These are phyloP conservation scores for Aviceda subcristata DNA, from an alignment of 2,113 vertebrate species.

Conservation along the genomic window DNA sequence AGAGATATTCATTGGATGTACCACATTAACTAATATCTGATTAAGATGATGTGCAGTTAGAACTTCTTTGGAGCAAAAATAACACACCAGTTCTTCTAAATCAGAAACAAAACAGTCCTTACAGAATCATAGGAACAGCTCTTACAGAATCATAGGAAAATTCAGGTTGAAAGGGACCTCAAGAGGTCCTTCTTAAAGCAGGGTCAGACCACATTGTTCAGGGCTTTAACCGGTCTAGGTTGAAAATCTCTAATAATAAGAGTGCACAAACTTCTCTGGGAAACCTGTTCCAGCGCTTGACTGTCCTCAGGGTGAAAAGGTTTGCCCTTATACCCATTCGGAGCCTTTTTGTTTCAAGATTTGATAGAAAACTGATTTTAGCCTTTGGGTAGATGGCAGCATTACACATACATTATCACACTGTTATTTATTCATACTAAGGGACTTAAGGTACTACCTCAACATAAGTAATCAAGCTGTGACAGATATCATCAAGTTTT, in stretches of 20 bases:
- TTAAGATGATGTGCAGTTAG: background rate
- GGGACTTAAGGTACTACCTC: background rate
- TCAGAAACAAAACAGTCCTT: background rate
- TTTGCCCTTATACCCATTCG: background rate
- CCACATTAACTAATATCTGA: background rate
- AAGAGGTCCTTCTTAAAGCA: background rate
- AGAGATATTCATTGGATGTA: background rate
- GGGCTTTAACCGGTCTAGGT: background rate
- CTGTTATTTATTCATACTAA: background rate
- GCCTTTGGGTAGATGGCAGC: background rate
- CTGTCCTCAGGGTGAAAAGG: background rate
- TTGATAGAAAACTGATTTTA: background rate
- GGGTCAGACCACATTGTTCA: background rate
- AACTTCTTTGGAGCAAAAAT: background rate
- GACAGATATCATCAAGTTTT: conserved; percentile 54
- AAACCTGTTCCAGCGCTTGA: background rate
- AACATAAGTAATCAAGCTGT: conserved; percentile 26
- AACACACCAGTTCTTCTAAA: background rate
- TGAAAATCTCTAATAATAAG: background rate
- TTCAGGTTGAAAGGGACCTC: background rate
- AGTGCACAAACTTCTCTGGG: background rate
- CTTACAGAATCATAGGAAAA: background rate
- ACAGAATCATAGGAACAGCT: background rate
- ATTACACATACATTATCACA: background rate
- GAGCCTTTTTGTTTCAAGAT: background rate